These are phyloP conservation scores for Lates japonicus DNA, from an alignment of 2,797 vertebrate species.

Conservation along the genomic window DNA sequence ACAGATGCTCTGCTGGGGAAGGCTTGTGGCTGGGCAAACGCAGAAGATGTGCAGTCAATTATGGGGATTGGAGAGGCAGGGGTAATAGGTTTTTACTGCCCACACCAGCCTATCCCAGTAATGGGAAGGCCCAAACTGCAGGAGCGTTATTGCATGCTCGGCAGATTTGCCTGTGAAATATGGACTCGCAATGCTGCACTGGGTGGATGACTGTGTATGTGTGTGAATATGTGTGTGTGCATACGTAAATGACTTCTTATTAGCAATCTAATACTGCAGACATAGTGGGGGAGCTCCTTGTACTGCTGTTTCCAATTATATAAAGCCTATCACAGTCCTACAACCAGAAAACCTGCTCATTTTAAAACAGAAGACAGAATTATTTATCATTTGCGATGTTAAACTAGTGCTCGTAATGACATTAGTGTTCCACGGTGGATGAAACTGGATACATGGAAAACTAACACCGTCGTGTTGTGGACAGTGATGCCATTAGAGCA, in stretches of 20 bases:
- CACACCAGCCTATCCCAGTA: constrained; percentile 69
- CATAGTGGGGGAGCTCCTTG: constrained; percentile 7
- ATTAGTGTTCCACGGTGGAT: constrained; percentile 9
- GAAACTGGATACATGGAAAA: neutral
- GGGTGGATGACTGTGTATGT: constrained; percentile 43
- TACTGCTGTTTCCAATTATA: constrained; percentile 22
- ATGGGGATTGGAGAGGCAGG: constrained; percentile 77
- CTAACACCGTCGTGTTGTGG: neutral
- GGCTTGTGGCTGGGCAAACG: constrained; percentile 67
- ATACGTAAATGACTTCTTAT: constrained; percentile 63
- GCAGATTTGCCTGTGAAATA: constrained; percentile 84
- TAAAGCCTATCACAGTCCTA: constrained; percentile 18
- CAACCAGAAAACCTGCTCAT: constrained; percentile 20
- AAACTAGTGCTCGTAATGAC: constrained; percentile 4
- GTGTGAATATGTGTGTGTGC: constrained; percentile 26
- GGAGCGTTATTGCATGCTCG: constrained; percentile 76
- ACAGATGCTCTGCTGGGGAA: constrained; percentile 64
- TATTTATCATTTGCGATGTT: constrained; percentile 1
- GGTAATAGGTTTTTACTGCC: constrained; percentile 80
- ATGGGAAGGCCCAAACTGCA: constrained; percentile 77
- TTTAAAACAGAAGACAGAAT: constrained; percentile 13
- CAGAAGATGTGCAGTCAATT: constrained; percentile 78
- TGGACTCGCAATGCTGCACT: constrained; percentile 64
- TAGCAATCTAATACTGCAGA: constrained; percentile 59
- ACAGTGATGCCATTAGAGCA: neutral